Conservation (phyloP, 2,113 vertebrate genomes). For the Probosciger aterrimus region DNA sequence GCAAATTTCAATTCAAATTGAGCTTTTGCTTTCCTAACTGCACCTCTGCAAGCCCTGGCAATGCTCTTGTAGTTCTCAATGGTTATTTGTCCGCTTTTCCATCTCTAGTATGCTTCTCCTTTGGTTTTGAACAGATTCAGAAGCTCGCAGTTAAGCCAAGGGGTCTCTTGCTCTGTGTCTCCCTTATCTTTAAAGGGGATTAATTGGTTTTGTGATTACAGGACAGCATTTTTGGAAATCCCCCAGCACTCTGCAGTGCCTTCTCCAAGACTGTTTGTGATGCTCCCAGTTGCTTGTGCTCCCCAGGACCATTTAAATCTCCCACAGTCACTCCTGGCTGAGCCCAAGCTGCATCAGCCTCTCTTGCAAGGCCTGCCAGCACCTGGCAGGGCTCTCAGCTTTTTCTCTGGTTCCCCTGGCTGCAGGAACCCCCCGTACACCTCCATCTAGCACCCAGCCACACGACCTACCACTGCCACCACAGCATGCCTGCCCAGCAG, state of each 20-base stretch:
- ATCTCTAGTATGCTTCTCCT: not conserved
- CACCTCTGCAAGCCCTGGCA: not conserved
- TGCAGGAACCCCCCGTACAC: not conserved
- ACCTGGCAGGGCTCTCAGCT: not conserved
- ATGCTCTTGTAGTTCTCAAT: not conserved
- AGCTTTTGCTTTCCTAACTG: not conserved
- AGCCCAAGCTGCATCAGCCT: not conserved
- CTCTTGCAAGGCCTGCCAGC: not conserved
- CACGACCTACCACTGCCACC: not conserved
- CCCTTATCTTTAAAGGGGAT: not conserved
- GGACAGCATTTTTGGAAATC: not conserved
- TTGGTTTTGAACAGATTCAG: not conserved
- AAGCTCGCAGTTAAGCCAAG: not conserved
- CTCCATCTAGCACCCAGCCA: not conserved
- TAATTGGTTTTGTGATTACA: not conserved
- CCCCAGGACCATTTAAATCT: not conserved
- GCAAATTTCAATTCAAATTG: not conserved
- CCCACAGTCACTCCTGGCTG: fast-evolving
- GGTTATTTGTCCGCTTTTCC: not conserved
- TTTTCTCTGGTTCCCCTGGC: not conserved
- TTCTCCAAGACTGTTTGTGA: not conserved
- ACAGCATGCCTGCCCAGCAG: not conserved
- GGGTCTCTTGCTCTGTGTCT: not conserved
- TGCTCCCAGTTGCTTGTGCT: not conserved
- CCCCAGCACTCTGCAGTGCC: not conserved